phyloP scores from a whole-genome alignment of 2,888 invertebrate genomes.

The Platycheirus rosarum region DNA sequence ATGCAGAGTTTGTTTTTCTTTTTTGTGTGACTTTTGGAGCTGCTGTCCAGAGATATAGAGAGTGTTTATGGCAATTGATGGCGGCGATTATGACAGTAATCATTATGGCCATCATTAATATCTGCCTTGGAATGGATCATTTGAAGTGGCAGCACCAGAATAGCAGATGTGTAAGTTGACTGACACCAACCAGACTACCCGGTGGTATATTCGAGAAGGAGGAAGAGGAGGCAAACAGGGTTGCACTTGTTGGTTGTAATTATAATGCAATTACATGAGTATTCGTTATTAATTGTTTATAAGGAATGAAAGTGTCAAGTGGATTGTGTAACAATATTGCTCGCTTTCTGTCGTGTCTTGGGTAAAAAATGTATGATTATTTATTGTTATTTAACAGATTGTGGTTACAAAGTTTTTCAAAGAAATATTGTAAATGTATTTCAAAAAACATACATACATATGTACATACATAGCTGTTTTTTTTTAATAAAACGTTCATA shows the following conservation, averaged over 20 bases:
- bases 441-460: too few relatives aligned
- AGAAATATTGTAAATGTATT: too few relatives aligned
- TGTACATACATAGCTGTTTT: too few relatives aligned
- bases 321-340: conserved; percentile 29
- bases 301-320: conserved; percentile 64
- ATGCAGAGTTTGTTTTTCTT: not conserved
- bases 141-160: conserved; percentile 39
- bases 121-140: conserved; percentile 68
- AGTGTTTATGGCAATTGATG: conserved; percentile 67
- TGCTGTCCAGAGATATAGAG: conserved; percentile 12
- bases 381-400: too few relatives aligned
- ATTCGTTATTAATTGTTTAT: conserved; percentile 35
- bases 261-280: conserved; percentile 24
- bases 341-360: conserved; percentile 23
- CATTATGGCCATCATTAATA: conserved; percentile 62
- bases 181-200: conserved; percentile 32
- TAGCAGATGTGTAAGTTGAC: conserved; percentile 41
- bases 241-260: conserved; percentile 27
- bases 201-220: not conserved
- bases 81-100: conserved; percentile 60
- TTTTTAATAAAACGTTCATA: too few relatives aligned
- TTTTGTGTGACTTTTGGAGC: not conserved
- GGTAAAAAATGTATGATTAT: too few relatives aligned
- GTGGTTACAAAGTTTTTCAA: too few relatives aligned
- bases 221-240: not conserved